Evolutionary conservation across 2,113 vertebrate species (phyloP), one percentile per base, ranked within the genome.

Genomic region (Bettongia penicillata): DNA sequence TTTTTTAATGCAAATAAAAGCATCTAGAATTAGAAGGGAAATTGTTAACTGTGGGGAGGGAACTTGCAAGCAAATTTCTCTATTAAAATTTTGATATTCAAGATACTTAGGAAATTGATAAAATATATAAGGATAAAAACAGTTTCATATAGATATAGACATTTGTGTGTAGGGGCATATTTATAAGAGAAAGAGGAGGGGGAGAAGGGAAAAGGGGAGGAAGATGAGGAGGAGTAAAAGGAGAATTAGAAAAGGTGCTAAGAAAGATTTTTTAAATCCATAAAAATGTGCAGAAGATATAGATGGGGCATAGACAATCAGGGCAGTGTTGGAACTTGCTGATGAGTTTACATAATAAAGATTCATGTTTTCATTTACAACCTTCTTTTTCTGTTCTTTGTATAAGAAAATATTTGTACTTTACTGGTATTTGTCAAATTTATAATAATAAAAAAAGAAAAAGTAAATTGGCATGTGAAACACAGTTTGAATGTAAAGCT

Each of bases 181-280:
- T n/a, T n/a, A 43, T 7, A 43, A 22, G 68, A 77, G 7, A 19
- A n/a, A 43, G 26, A 43, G n/a, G n/a, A 43, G 14, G 14, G 16
- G 16, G 6, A 43, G 16, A 11, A 77, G 16, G 55, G 31, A 11
- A 25, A 28, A 11, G 9, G 11, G 55, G 61, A 28, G 0, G 9
- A 5, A 12, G 31, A 14, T 3, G 2, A 14, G 11, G 5, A 22
- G 8, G 14, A 43, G 7, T 6, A 23, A 6, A 8, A 43, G 8
- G 25, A 57, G 26, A 3, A 28, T 2, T 2, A 43, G 37, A 23
- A 43, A 43, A 23, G 19, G 2, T 84, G 19, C 43, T 43, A 43
- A 22, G 68, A 84, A 84, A 43, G 19, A 43, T 84, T 8, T 84
- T 84, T 84, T 84, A 8, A 84, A 84, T 84, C 8, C n/a, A 43